Evolutionary conservation across 2,797 vertebrate species (phyloP).

Genomic region (Pangasius djambal): DNA sequence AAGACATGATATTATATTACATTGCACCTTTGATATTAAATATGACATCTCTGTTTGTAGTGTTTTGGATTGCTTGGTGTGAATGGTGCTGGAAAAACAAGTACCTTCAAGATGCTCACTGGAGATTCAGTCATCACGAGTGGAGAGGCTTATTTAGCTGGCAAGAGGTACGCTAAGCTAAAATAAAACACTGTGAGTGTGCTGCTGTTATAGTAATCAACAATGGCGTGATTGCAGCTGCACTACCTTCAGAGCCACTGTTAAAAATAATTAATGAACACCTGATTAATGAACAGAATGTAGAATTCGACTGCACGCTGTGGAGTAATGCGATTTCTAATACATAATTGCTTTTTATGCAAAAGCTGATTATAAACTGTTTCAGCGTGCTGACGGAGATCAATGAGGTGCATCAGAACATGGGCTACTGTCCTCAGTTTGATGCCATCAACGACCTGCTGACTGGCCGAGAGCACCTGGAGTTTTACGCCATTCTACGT

Average conservation of each 20-base stretch:
- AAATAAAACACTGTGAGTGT: neutral
- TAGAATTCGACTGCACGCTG: neutral
- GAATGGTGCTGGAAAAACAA: slow-evolving; percentile 96
- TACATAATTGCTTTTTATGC: neutral
- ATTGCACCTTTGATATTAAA: neutral
- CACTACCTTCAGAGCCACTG: neutral
- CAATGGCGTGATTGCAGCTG: neutral
- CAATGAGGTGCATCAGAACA: slow-evolving; percentile 94
- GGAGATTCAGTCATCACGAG: slow-evolving; percentile 84
- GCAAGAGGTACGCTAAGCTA: slow-evolving; percentile 82
- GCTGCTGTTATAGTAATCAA: neutral
- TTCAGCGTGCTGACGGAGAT: slow-evolving; percentile 88
- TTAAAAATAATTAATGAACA: neutral
- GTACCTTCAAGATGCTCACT: slow-evolving; percentile 98
- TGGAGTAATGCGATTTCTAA: neutral
- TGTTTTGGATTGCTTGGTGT: slow-evolving; percentile 97
- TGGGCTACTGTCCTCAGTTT: slow-evolving; percentile 98
- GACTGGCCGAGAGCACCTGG: slow-evolving; percentile 93
- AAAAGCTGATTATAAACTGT: neutral
- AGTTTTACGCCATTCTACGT: slow-evolving; percentile 93
- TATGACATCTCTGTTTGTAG: slow-evolving; percentile 67
- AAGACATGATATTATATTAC: neutral
- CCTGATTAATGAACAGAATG: neutral
- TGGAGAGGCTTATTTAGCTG: slow-evolving; percentile 91
- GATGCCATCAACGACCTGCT: slow-evolving; percentile 94